phyloP scores from a whole-genome alignment of 1,140 invertebrate genomes.

The Stratiolaelaps scimitus region DNA sequence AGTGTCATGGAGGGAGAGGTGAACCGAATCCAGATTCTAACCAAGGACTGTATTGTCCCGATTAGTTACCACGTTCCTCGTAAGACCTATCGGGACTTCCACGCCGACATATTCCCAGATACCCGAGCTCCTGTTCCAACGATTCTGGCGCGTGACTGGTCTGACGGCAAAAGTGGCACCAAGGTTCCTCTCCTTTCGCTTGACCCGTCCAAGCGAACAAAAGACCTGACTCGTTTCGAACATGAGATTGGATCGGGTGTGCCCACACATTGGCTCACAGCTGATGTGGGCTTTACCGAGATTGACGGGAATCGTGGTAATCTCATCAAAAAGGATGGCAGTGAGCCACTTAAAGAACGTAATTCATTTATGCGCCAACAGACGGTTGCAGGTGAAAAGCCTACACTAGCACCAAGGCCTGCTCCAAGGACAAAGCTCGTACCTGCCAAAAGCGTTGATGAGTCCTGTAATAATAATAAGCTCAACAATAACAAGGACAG shows the following conservation, averaged over 20 bases:
- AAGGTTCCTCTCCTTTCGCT: slow-evolving; percentile 30
- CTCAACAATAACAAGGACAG: slow-evolving; percentile 22
- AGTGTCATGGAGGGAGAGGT: slow-evolving; percentile 90
- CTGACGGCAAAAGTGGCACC: slow-evolving; percentile 43
- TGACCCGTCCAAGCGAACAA: slow-evolving; percentile 31
- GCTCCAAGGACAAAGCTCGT: slow-evolving; percentile 24
- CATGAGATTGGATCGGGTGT: slow-evolving; percentile 9
- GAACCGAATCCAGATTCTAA: slow-evolving; percentile 70
- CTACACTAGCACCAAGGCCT: slow-evolving; percentile 7
- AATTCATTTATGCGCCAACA: slow-evolving; percentile 19
- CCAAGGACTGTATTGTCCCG: slow-evolving; percentile 68
- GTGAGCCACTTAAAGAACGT: slow-evolving; percentile 18
- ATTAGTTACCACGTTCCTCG: slow-evolving; percentile 86
- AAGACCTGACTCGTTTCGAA: slow-evolving; percentile 14
- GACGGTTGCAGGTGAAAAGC: slow-evolving; percentile 16
- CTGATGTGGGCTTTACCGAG: slow-evolving; percentile 14
- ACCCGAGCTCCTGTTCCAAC: slow-evolving; percentile 62
- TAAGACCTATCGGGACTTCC: slow-evolving; percentile 84
- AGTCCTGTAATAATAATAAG: slow-evolving; percentile 2
- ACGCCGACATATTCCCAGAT: slow-evolving; percentile 79
- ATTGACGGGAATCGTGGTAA: slow-evolving; percentile 19
- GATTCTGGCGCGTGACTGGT: slow-evolving; percentile 61
- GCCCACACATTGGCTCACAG: slow-evolving; percentile 12
- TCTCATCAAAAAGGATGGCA: slow-evolving; percentile 13
- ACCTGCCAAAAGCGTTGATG: slow-evolving; percentile 24